These are phyloP conservation scores for Pelecanus crispus DNA, from an alignment of 2,113 vertebrate species.

Conservation along the genomic window DNA sequence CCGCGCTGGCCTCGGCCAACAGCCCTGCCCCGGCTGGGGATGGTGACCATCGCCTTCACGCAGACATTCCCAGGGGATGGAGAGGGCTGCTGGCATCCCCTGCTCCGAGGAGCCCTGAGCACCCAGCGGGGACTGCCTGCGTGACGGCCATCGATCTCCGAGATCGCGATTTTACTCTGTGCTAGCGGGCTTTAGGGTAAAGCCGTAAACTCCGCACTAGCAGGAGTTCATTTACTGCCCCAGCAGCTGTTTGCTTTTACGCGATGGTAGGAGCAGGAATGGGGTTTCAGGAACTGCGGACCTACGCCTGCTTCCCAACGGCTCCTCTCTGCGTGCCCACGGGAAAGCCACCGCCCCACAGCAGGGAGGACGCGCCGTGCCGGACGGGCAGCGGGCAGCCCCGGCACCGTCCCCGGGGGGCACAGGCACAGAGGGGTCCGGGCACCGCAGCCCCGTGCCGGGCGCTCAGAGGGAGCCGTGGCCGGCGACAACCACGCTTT, in stretches of 20 bases:
- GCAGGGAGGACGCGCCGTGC: rapidly evolving
- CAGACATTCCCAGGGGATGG: background rate
- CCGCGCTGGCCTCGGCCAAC: rapidly evolving
- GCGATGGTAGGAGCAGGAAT: background rate
- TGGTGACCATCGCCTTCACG: rapidly evolving
- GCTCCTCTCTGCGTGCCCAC: background rate
- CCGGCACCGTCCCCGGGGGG: rapidly evolving
- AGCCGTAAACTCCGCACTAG: background rate
- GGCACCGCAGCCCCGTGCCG: background rate
- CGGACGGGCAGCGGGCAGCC: background rate
- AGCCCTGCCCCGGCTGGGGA: background rate
- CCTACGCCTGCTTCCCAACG: background rate
- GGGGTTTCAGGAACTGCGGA: background rate
- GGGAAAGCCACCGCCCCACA: rapidly evolving
- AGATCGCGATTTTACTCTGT: rapidly evolving
- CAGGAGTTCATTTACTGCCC: background rate
- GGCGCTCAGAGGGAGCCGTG: background rate
- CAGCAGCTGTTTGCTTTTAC: background rate
- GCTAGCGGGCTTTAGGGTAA: background rate
- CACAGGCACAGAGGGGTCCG: rapidly evolving
- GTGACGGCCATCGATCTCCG: rapidly evolving
- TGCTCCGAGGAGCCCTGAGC: background rate
- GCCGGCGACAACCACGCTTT: rapidly evolving
- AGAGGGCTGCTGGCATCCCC: background rate
- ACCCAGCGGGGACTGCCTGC: background rate